Base-by-base conservation (phyloP, 2,113 vertebrate species). In the Cacatua alba region DNA sequence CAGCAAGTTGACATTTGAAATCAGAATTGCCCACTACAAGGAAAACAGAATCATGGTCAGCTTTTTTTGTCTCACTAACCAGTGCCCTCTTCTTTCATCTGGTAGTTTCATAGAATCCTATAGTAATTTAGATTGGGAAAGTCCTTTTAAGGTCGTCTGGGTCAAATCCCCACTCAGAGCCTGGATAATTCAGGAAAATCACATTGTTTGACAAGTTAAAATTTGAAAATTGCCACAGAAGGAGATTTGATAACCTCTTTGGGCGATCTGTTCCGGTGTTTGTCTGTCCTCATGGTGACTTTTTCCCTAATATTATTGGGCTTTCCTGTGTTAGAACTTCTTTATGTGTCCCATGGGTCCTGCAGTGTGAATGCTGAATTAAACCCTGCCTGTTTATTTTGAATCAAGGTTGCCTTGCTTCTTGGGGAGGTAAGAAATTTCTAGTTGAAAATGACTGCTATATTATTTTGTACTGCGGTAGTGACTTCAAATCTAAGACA, bases 11-110 rank as follows among this genome's bases (percentile, higher is more conserved):
- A 7, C 16, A n/a, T 65, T 49, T 59, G 51, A 48, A 74, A 14
- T 3, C 1, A 3, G 39, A 39, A 39, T 39, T 39, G 39, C 10
- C 39, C 39, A 39, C 39, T 39, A 13, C 0, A 0, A 46, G 39
- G 48, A 37, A 15, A 62, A 31, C 2, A 39, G 39, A 69, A 68
- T 49, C 12, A 49, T 24, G n/a, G 44, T 11, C 37, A 88, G 31
- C 31, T 74, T 44, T 78, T 88, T 63, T 43, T 74, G 41, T 43
- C 26, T 82, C 26, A 29, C 25, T 52, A 19, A 31, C 44, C 24
- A 60, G 9, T 19, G 6, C n/a, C 41, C 19, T 11, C 35, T 75
- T 69, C 49, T 88, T 75, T 46, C 2, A 2, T 44, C 12, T 65
- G 60, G 39, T 44, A 17, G 3, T 65, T 91, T 65, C 10, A 62